phyloP scores from a whole-genome alignment of 2,888 invertebrate species.

The Tortricodes alternella region DNA sequence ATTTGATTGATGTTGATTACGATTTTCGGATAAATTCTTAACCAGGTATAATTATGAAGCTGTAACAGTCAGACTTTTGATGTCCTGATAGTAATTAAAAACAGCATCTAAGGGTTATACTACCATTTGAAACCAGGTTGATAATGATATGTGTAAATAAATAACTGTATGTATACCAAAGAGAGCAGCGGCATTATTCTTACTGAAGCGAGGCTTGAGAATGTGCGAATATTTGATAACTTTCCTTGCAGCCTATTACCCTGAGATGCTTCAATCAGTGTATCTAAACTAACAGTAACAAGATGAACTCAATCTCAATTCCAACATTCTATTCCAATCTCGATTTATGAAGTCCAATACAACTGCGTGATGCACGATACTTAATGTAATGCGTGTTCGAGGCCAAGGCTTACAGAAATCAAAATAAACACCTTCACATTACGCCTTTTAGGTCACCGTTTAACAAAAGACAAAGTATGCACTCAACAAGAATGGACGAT shows the following conservation, averaged over 20 bases:
- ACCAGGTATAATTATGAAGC: background rate
- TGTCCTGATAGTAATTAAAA: background rate
- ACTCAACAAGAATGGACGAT: conserved; percentile 7
- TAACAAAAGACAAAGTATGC: conserved; percentile 15
- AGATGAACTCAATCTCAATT: conserved; percentile 12
- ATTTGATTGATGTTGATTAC: conserved; percentile 9
- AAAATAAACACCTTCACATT: conserved; percentile 44
- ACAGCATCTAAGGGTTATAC: background rate
- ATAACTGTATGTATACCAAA: conserved; percentile 2
- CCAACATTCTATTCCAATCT: conserved; percentile 22
- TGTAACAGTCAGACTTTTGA: background rate
- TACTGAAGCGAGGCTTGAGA: conserved; percentile 51
- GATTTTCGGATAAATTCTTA: conserved; percentile 1
- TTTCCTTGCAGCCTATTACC: conserved; percentile 35
- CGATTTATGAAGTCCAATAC: conserved; percentile 32
- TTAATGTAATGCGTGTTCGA: conserved; percentile 55
- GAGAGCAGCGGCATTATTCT: conserved; percentile 29
- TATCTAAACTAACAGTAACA: conserved; percentile 13
- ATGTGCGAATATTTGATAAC: conserved; percentile 61
- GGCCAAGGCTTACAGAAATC: conserved; percentile 76
- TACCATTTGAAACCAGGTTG: no score
- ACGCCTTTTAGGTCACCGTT: conserved; percentile 19
- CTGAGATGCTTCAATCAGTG: conserved; percentile 12
- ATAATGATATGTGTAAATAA: no score
- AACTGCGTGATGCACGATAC: conserved; percentile 54